A percentile compares a stretch with the other conserved stretches of the same genome.
Evolutionary conservation across 2,888 invertebrate genomes (phyloP).

Genomic region (Marasmarcha lunaedactyla): DNA sequence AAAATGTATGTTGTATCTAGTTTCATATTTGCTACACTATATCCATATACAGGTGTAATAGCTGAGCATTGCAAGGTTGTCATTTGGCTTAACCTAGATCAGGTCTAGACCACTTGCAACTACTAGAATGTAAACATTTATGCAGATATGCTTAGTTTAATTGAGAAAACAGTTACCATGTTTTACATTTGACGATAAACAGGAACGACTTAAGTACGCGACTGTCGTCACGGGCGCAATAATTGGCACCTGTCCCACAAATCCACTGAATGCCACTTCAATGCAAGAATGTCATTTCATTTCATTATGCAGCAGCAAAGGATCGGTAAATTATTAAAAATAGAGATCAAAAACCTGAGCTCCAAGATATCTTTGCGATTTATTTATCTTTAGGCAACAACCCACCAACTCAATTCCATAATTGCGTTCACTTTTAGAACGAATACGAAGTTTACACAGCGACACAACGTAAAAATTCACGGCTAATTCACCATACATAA

Average conservation of each 20-base stretch:
- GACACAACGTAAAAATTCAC: slow-evolving; percentile 60
- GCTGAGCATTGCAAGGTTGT: neutral
- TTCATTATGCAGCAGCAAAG: slow-evolving; percentile 37
- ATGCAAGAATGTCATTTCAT: slow-evolving; percentile 65
- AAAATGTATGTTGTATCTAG: too few relatives aligned
- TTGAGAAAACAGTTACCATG: too few relatives aligned
- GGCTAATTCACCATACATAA: slow-evolving; percentile 67
- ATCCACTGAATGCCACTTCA: slow-evolving; percentile 57
- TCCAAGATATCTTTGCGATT: slow-evolving; percentile 36
- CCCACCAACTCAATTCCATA: slow-evolving; percentile 25
- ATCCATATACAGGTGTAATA: neutral
- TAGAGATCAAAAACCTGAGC: slow-evolving; percentile 62
- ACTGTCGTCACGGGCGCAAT: slow-evolving; percentile 52
- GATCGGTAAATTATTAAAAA: slow-evolving; percentile 64
- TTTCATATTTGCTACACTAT: neutral
- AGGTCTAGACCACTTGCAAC: too few relatives aligned
- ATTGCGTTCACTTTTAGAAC: slow-evolving; percentile 15
- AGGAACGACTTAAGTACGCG: slow-evolving; percentile 19
- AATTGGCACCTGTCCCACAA: slow-evolving; percentile 67
- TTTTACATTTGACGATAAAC: too few relatives aligned
- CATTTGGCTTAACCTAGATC: too few relatives aligned
- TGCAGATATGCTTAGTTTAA: too few relatives aligned
- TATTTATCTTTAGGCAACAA: slow-evolving; percentile 25
- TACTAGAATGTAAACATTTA: too few relatives aligned
- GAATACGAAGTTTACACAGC: slow-evolving; percentile 31